These are phyloP conservation scores for Rallus limicola DNA, from an alignment of 2,113 vertebrate genomes.

Conservation along the genomic window DNA sequence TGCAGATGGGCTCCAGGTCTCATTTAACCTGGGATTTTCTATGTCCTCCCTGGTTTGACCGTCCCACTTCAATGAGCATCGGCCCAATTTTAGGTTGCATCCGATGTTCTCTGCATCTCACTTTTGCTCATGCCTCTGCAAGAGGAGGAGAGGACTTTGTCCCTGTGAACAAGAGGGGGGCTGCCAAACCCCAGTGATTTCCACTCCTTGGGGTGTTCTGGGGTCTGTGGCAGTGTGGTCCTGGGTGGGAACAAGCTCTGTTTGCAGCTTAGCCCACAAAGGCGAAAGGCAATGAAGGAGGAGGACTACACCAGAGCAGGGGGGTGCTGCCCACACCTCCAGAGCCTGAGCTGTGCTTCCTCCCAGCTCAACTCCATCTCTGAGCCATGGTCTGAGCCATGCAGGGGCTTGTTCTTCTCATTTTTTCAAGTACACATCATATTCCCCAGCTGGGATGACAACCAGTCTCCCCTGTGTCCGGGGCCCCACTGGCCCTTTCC, in stretches of 20 bases:
- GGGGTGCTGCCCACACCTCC: neutral
- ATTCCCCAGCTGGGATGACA: neutral
- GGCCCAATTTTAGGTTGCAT: fast-evolving
- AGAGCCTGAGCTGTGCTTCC: neutral
- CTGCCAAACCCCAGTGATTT: neutral
- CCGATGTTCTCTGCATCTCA: neutral
- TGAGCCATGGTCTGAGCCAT: too few species aligned
- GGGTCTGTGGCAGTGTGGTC: fast-evolving
- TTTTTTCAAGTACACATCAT: neutral
- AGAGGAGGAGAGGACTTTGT: neutral
- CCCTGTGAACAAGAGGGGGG: fast-evolving
- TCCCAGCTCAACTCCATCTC: neutral
- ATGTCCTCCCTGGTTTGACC: neutral
- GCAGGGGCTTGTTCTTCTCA: too few species aligned
- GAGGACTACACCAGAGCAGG: neutral
- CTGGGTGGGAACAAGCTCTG: neutral
- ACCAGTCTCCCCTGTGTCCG: neutral
- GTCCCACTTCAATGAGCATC: neutral
- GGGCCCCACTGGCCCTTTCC: neutral
- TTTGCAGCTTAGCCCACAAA: fast-evolving
- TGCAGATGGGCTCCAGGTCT: neutral
- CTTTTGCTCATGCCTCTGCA: neutral
- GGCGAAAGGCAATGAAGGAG: fast-evolving
- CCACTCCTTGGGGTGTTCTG: fast-evolving
- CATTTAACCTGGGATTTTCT: neutral